A percentile compares a stretch with the other conserved stretches of the same genome.
phyloP scores from a whole-genome alignment of 1,140 invertebrate species.

The Phymastichus coffea region DNA sequence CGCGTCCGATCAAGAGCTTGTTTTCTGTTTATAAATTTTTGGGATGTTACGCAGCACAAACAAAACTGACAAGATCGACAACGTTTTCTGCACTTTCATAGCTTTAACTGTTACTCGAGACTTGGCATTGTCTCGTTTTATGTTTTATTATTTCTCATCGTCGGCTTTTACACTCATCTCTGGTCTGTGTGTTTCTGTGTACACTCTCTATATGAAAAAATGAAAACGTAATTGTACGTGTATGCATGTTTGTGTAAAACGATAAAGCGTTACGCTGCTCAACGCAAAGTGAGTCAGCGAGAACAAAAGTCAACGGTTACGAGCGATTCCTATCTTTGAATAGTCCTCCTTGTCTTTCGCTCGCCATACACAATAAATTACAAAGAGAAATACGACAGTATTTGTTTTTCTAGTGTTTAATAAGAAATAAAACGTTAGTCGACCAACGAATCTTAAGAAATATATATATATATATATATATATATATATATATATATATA shows the following conservation, averaged over 20 bases:
- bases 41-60: slow-evolving; percentile 17
- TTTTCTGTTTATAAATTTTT: slow-evolving; percentile 7
- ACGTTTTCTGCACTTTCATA: slow-evolving; percentile 25
- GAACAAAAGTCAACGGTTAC: slow-evolving; percentile 27
- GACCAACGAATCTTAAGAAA: slow-evolving; percentile 16
- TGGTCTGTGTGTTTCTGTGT: slow-evolving; percentile 20
- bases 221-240: no score
- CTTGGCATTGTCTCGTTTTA: slow-evolving; percentile 23
- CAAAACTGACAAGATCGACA: slow-evolving; percentile 17
- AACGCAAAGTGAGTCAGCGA: slow-evolving; percentile 14
- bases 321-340: slow-evolving; percentile 24
- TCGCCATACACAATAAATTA: slow-evolving; percentile 37
- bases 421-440: slow-evolving; percentile 14
- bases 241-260: no score
- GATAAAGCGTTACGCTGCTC: slow-evolving; percentile 24
- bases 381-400: slow-evolving; percentile 29
- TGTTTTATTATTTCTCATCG: neutral
- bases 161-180: slow-evolving; percentile 17
- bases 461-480: slow-evolving; percentile 1
- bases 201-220: slow-evolving; percentile 22
- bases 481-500: neutral
- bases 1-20: slow-evolving; percentile 6
- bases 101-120: slow-evolving; percentile 36
- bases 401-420: no score
- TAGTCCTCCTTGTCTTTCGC: slow-evolving; percentile 10